phyloP scores from a whole-genome alignment of 2,113 vertebrate species.

The Callipepla californica region DNA sequence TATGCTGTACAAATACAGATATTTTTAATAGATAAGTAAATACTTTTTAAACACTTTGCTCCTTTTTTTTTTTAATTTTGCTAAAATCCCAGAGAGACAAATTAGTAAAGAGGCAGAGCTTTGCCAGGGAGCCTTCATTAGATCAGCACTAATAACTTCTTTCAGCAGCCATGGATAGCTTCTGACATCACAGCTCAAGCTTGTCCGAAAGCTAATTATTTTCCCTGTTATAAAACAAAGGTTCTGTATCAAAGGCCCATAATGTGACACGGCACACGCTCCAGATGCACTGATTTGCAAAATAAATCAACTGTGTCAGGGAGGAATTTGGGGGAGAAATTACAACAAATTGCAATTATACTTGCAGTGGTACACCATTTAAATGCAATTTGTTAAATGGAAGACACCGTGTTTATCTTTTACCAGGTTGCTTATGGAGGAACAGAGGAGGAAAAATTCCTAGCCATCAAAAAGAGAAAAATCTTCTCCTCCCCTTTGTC shows the following conservation, averaged over 20 bases:
- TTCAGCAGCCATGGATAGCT: conserved; percentile 78
- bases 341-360: conserved; percentile 81
- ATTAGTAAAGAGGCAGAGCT: conserved; percentile 80
- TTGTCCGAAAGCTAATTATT: conserved; percentile 86
- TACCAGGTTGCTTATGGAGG: conserved; percentile 4
- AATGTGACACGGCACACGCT: conserved; percentile 78
- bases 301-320: conserved; percentile 82
- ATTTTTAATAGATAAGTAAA: conserved; percentile 3
- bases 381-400: conserved; percentile 68
- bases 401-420: conserved; percentile 31
- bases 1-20: conserved; percentile 7
- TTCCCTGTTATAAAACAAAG: conserved; percentile 85
- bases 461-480: conserved; percentile 23
- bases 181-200: conserved; percentile 81
- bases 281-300: conserved; percentile 83
- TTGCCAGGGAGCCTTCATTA: conserved; percentile 80
- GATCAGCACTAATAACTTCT: conserved; percentile 82
- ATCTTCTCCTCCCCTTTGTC: not conserved
- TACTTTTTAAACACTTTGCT: conserved; percentile 37
- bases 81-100: conserved; percentile 83
- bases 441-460: conserved; percentile 34
- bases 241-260: conserved; percentile 83
- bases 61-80: conserved; percentile 69
- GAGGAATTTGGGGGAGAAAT: conserved; percentile 80
- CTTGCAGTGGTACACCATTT: conserved; percentile 69